Evolutionary conservation across 2,113 vertebrate species (phyloP), one percentile per base, ranked within the genome.

Genomic region (Odobenus rosmarus): DNA sequence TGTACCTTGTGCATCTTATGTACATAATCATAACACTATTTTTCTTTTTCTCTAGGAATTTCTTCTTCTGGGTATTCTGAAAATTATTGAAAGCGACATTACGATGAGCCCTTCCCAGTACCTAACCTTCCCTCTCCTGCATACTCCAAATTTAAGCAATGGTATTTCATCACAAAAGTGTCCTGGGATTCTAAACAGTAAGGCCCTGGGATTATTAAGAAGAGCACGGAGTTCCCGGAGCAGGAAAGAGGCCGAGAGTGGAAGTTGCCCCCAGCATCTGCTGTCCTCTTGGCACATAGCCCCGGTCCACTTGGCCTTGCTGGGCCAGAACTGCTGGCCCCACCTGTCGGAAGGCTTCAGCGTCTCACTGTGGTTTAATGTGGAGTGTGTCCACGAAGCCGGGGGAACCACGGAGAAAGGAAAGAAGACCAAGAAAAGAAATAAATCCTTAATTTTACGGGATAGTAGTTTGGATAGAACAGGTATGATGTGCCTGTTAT

Each of bases 301-400:
- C 64, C 99, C 99, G 4, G 81, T 99, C 69, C 99, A 99, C 97
- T 97, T 99, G 96, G 99, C 99, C 13, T 97, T 99, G 89, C 99
- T 99, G 74, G 99, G 99, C 10, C 99, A 99, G 96, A 99, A 99
- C 98, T 99, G 99, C 98, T 99, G 99, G 99, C 99, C 99, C 0
- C 99, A 99, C 96, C 99, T 99, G 99, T 99, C 99, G 0, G 99
- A 99, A 64, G 99, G 99, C 64, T 99, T 99, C 98, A 99, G 99
- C 88, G 98, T 99, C 21, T 99, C 99, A 0, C 97, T 99, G 93
- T 99, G 99, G 99, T 98, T 99, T 91, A 99, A 97, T 72, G 95
- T 99, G 96, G 86, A 99, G 97, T 93, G 89, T 82, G 67, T 97
- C 98, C 86, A 57, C 2, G 99, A 99, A 90, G 96, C 94, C 19